These are phyloP conservation scores for Hydrolagus colliei DNA, from an alignment of 2,797 vertebrate genomes.

Conservation along the genomic window DNA sequence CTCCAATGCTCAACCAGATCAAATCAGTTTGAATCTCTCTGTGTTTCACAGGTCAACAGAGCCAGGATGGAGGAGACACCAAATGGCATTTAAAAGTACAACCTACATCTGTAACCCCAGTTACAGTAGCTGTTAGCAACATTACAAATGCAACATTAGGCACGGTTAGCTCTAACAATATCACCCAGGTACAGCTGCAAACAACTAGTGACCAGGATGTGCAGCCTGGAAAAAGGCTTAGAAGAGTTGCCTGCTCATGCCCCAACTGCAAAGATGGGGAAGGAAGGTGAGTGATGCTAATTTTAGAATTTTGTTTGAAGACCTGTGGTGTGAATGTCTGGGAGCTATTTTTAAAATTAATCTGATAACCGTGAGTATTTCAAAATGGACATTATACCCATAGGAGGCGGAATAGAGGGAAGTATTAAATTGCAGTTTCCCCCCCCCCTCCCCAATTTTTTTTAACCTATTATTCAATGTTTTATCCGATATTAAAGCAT, in stretches of 20 bases:
- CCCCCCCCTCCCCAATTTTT: too few species aligned
- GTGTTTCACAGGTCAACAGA: constrained; percentile 77
- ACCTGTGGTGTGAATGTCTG: background rate
- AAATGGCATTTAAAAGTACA: constrained; percentile 70
- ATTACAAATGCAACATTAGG: constrained; percentile 79
- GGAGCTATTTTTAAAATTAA: background rate
- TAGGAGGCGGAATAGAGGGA: background rate
- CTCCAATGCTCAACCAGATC: background rate
- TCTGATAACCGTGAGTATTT: background rate
- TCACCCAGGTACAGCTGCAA: constrained; percentile 75
- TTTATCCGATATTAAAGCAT: too few species aligned
- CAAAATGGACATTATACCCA: background rate
- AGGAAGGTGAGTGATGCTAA: constrained; percentile 68
- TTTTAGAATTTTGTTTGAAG: constrained; percentile 30
- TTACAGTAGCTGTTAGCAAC: constrained; percentile 85
- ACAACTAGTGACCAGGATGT: constrained; percentile 88
- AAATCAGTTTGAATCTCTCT: constrained; percentile 10
- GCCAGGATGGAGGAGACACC: constrained; percentile 67
- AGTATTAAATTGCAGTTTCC: background rate
- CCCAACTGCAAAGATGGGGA: constrained; percentile 97
- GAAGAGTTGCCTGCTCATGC: constrained; percentile 92
- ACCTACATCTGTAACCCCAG: constrained; percentile 60
- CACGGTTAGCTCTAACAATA: constrained; percentile 86
- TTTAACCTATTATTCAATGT: too few species aligned
- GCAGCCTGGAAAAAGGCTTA: constrained; percentile 85